Conservation (phyloP, 2,797 vertebrate genomes). For the Dromococcyx pavoninus region DNA sequence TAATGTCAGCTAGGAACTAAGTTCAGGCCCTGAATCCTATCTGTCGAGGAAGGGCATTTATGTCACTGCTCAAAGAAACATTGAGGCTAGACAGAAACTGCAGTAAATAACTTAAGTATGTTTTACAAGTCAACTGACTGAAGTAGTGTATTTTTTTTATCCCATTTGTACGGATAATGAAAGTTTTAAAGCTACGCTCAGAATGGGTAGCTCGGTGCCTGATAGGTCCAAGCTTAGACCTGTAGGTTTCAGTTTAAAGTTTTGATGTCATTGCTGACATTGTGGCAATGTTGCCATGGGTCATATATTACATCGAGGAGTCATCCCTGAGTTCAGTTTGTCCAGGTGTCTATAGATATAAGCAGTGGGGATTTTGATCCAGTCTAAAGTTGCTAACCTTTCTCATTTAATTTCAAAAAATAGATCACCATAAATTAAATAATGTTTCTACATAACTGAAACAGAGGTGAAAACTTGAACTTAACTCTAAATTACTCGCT, state of each 20-base stretch:
- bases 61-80: not conserved
- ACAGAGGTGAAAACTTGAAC: not conserved
- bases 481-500: not conserved
- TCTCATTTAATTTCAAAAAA: not conserved
- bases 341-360: not conserved
- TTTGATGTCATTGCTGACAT: not conserved
- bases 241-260: not conserved
- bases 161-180: not conserved
- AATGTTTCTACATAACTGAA: not conserved
- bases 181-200: not conserved
- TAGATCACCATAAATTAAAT: not conserved
- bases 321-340: not conserved
- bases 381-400: not conserved
- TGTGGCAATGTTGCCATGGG: not conserved
- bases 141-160: not conserved
- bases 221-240: not conserved
- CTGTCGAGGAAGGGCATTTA: not conserved
- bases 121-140: not conserved
- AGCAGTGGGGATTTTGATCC: not conserved
- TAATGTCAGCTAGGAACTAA: not conserved
- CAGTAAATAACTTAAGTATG: not conserved
- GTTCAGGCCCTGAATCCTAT: not conserved
- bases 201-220: too few species aligned
- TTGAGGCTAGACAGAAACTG: not conserved
- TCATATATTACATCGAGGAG: not conserved